Evolutionary conservation across 2,888 invertebrate species (phyloP), one percentile per base, ranked within the genome.

Genomic region (Nomada flava): DNA sequence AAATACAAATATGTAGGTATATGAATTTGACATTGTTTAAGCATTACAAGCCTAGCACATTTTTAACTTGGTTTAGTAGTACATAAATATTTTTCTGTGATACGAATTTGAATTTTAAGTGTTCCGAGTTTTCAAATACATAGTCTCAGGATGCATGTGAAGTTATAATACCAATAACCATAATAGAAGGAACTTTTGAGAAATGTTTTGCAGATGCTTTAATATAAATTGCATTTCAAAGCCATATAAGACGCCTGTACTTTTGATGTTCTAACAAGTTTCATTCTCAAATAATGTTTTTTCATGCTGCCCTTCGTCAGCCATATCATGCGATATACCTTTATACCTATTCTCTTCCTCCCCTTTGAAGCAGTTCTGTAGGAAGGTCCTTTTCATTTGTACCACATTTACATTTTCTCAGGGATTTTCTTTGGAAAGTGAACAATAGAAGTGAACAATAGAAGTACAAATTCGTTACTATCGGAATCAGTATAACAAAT

Each of bases 381-480:
- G 52, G 42, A 62, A 76, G 59, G 50, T 47, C 71, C 76, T 62
- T 76, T 63, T 72, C 71, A 67, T 67, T 67, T 63, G 72, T 67
- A 47, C 53, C 47, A 60, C 62, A 76, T 76, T 76, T 80, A 62
- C 62, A 76, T 76, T 76, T 68, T 62, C 53, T n/a, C 20, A 42
- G 42, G 52, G 36, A 23, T 42, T 64, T 52, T 50, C 62, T 67
- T 67, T 55, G 65, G 50, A 65, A 76, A 67, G 55, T 67, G 68
- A 68, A 72, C 52, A 72, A 72, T 59, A 29, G 63, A 53, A 67
- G 47, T 36, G n/a, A n/a, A n/a, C n/a, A n/a, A n/a, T n/a, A n/a
- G 36, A 36, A 36, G 36, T 1, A 36, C 1, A 7, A 36, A 7
- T 36, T 36, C 36, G 7, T 36, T 36, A 0, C 36, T 0, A 36